Evolutionary conservation across 2,797 vertebrate genomes (phyloP).

Genomic region (Epinephelus coioides): DNA sequence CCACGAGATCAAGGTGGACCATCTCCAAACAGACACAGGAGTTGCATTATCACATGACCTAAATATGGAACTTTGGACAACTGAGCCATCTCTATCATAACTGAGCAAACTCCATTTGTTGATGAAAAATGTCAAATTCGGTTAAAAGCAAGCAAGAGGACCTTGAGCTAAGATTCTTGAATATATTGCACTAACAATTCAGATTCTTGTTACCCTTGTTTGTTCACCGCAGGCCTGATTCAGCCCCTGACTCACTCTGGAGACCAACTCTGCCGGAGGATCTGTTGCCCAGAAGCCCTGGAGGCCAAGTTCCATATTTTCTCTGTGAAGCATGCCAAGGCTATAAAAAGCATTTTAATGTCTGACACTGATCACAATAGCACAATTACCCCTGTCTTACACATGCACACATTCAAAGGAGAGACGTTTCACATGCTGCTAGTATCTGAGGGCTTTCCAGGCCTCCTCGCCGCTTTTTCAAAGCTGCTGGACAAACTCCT

Average conservation of each 20-base stretch:
- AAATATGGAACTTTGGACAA: constrained; percentile 1
- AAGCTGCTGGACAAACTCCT: constrained; percentile 89
- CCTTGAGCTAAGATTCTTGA: not conserved
- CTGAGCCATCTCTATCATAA: not conserved
- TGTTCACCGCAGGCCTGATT: constrained; percentile 82
- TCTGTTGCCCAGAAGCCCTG: constrained; percentile 78
- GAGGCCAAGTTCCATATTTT: constrained; percentile 91
- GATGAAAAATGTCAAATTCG: not conserved
- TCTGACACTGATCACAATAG: constrained; percentile 77
- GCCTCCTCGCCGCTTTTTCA: constrained; percentile 75
- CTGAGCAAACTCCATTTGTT: not conserved
- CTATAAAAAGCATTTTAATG: constrained; percentile 89
- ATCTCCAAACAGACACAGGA: not conserved
- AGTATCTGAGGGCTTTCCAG: constrained; percentile 82
- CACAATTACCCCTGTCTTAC: constrained; percentile 68
- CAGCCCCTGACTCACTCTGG: constrained; percentile 82
- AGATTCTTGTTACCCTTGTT: not conserved
- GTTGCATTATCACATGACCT: not conserved
- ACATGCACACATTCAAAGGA: constrained; percentile 41
- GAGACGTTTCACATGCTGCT: constrained; percentile 70
- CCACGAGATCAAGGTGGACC: not conserved
- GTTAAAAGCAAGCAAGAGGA: not conserved
- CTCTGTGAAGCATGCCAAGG: constrained; percentile 87
- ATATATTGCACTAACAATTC: not conserved
- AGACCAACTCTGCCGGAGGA: constrained; percentile 81